Conservation (phyloP, 2,113 vertebrate species). For the Porphyrio hochstetteri region DNA sequence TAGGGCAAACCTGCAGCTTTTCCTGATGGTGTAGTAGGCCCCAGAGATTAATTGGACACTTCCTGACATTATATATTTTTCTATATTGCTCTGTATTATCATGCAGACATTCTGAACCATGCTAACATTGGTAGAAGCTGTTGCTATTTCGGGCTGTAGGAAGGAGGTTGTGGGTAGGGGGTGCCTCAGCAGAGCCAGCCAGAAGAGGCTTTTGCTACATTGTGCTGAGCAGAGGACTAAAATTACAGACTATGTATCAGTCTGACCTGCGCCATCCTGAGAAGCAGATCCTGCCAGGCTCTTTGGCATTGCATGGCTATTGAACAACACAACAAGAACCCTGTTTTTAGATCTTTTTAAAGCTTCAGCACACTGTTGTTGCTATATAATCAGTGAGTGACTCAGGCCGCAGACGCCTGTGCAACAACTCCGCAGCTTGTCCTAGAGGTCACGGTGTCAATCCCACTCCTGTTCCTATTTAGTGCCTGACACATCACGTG, state of each 20-base stretch:
- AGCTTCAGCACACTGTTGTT: neutral
- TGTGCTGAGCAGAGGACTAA: neutral
- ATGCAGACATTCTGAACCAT: neutral
- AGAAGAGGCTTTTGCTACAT: neutral
- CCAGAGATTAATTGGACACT: neutral
- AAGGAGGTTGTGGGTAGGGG: neutral
- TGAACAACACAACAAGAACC: neutral
- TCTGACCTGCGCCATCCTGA: neutral
- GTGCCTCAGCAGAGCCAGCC: neutral
- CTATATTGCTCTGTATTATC: neutral
- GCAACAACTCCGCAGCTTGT: neutral
- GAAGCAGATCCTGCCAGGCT: neutral
- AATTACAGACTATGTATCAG: neutral
- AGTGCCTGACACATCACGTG: neutral
- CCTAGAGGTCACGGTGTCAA: neutral
- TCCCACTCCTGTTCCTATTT: slow-evolving; percentile 10
- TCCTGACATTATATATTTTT: neutral
- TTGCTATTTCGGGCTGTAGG: neutral
- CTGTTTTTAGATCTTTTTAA: slow-evolving; percentile 27
- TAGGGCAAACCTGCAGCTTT: neutral
- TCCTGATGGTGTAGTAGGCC: neutral
- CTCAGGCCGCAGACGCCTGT: neutral
- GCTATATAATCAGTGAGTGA: neutral
- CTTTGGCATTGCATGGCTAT: neutral
- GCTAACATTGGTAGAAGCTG: neutral